Percentiles rank a stretch among this genome's conserved stretches.
Conservation (phyloP, 2,113 vertebrate species). For the Tragulus kanchil region DNA sequence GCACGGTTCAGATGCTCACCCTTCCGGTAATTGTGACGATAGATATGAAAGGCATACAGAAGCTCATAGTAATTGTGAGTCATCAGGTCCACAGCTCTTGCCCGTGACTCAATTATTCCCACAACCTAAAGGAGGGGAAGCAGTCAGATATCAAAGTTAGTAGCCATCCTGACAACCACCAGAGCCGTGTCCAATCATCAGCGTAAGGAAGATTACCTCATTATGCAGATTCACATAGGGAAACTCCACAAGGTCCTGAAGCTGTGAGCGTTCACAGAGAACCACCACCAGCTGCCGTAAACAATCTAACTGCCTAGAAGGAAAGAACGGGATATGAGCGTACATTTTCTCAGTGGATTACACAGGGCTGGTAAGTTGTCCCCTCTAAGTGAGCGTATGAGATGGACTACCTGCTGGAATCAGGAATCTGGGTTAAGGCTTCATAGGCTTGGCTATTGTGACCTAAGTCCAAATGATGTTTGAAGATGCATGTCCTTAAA, state of each 20-base stretch:
- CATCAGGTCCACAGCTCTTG: conserved; percentile 95
- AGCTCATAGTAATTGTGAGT: conserved; percentile 98
- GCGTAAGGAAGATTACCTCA: conserved; percentile 88
- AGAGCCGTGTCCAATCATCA: background rate
- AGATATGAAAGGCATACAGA: conserved; percentile 97
- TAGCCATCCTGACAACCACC: background rate
- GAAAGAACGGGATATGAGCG: background rate
- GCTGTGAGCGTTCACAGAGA: conserved; percentile 96
- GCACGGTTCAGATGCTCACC: conserved; percentile 84
- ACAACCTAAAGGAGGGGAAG: conserved; percentile 90
- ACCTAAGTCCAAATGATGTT: conserved; percentile 97
- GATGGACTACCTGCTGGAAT: conserved; percentile 92
- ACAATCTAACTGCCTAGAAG: conserved; percentile 95
- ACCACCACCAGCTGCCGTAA: conserved; percentile 97
- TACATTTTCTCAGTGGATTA: background rate
- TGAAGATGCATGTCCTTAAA: conserved; percentile 97
- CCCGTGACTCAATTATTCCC: conserved; percentile 95
- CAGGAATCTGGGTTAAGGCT: conserved; percentile 96
- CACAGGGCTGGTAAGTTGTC: background rate
- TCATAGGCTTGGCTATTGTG: conserved; percentile 96
- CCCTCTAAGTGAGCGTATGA: background rate
- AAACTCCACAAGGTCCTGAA: conserved; percentile 96
- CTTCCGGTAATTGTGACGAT: conserved; percentile 98
- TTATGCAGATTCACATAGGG: conserved; percentile 96
- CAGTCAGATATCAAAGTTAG: background rate